These are phyloP conservation scores for Brachypodius melanocephalos DNA, from an alignment of 2,113 vertebrate genomes.

Conservation along the genomic window DNA sequence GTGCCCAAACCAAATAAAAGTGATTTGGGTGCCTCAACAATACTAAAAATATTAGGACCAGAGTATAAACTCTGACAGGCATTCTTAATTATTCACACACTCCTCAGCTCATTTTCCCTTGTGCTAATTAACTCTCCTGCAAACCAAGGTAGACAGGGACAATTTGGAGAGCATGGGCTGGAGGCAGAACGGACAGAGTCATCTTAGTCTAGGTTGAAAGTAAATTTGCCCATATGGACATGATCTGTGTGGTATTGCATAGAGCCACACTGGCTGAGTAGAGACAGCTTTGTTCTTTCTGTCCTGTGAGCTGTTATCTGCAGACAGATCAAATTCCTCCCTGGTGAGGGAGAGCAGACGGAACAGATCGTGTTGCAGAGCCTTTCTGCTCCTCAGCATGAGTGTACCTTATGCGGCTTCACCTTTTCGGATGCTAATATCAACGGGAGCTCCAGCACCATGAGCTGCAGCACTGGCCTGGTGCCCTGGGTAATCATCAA, in stretches of 20 bases:
- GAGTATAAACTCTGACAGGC: not conserved
- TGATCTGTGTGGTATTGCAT: not conserved
- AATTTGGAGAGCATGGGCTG: not conserved
- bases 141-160: not conserved
- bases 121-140: not conserved
- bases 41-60: not conserved
- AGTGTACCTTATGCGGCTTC: accelerated
- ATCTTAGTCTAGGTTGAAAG: not conserved
- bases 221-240: not conserved
- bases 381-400: not conserved
- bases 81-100: not conserved
- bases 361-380: not conserved
- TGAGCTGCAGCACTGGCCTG: not conserved
- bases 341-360: not conserved
- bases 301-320: not conserved
- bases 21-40: not conserved
- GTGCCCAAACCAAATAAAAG: not conserved
- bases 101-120: not conserved
- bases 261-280: not conserved
- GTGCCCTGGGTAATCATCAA: not conserved
- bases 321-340: not conserved
- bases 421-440: not conserved
- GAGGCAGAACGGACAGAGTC: not conserved
- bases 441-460: not conserved
- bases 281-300: not conserved